phyloP scores from a whole-genome alignment of 2,797 vertebrate species.

The Diplodus sargus region DNA sequence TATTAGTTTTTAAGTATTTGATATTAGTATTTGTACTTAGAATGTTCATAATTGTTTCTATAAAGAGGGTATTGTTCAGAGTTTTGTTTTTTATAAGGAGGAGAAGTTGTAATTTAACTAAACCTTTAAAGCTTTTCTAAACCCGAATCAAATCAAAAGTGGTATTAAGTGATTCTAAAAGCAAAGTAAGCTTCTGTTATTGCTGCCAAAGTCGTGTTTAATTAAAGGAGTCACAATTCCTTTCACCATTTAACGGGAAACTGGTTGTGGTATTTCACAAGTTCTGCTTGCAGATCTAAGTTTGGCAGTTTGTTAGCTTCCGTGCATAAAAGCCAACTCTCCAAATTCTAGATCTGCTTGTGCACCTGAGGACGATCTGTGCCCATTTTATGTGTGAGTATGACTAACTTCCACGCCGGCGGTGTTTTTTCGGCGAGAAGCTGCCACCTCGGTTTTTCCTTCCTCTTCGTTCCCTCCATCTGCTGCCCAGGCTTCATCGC shows the following conservation, averaged over 20 bases:
- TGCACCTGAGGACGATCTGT: conserved; percentile 95
- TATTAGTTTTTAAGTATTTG: neutral
- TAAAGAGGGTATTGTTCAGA: neutral
- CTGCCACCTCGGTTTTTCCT: conserved; percentile 50
- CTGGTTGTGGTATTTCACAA: conserved; percentile 47
- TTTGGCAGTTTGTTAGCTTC: conserved; percentile 86
- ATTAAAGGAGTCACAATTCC: neutral
- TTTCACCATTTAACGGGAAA: conserved; percentile 5
- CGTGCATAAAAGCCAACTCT: conserved; percentile 92
- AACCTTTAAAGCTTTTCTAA: neutral
- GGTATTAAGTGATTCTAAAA: neutral
- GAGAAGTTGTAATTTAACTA: neutral
- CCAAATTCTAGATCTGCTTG: conserved; percentile 98
- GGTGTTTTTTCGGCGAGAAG: conserved; percentile 57
- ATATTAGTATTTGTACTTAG: neutral
- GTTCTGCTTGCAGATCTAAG: conserved; percentile 84
- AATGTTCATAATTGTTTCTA: neutral
- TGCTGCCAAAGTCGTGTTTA: neutral
- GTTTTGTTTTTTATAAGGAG: neutral
- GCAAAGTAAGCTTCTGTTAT: neutral
- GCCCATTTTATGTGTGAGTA: conserved; percentile 99
- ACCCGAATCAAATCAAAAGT: neutral
- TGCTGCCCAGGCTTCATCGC: conserved; percentile 47
- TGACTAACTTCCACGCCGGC: conserved; percentile 85
- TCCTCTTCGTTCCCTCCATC: conserved; percentile 46